phyloP scores from a whole-genome alignment of 1,140 invertebrate species.

The Drosophila bocqueti region DNA sequence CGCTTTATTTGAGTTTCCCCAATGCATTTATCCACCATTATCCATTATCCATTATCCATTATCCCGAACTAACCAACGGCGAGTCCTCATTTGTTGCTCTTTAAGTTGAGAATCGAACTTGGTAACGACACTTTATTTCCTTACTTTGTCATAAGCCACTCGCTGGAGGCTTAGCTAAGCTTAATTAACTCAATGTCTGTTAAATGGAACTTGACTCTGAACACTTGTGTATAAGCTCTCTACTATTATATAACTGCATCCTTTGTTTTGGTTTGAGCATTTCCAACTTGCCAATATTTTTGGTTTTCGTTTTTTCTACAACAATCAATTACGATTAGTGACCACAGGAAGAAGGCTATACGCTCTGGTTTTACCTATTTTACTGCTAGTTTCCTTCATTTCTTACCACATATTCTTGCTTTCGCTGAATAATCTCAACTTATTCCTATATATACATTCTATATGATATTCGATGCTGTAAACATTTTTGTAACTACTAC shows the following conservation, averaged over 20 bases:
- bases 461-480: slow-evolving; percentile 62
- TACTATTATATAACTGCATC: slow-evolving; percentile 41
- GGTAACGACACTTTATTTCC: slow-evolving; percentile 21
- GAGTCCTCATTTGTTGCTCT: slow-evolving; percentile 44
- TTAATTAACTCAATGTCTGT: slow-evolving; percentile 58
- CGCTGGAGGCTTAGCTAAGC: slow-evolving; percentile 23
- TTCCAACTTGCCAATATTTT: slow-evolving; percentile 3
- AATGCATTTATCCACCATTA: slow-evolving; percentile 43
- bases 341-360: slow-evolving; percentile 25
- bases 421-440: slow-evolving; percentile 47
- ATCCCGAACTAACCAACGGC: slow-evolving; percentile 41
- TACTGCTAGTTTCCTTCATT: slow-evolving; percentile 42
- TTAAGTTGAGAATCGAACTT: slow-evolving; percentile 40
- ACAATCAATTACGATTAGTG: slow-evolving; percentile 19
- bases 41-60: slow-evolving; percentile 24
- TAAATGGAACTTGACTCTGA: slow-evolving; percentile 29
- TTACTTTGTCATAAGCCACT: slow-evolving; percentile 3
- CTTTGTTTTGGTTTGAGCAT: slow-evolving; percentile 45
- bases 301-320: not conserved
- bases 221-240: slow-evolving; percentile 53
- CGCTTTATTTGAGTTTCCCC: slow-evolving; percentile 41
- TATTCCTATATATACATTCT: slow-evolving; percentile 39
- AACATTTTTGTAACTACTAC: slow-evolving; percentile 71
- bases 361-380: slow-evolving; percentile 17
- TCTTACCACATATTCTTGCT: slow-evolving; percentile 36